Base-by-base conservation (phyloP, 2,888 invertebrate species). In the Orthosia gothica region DNA sequence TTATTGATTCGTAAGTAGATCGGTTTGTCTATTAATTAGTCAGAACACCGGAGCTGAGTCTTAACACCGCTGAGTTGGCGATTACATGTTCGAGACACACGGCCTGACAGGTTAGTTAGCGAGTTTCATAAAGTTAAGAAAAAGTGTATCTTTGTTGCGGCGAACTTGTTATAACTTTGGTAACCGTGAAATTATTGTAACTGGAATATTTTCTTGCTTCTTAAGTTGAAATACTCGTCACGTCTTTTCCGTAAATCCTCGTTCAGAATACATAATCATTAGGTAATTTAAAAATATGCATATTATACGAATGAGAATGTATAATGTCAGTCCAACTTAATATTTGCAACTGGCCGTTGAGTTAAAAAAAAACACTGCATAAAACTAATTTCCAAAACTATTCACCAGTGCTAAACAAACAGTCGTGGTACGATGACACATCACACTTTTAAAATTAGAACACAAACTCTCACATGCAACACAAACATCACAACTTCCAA, bases 21-120 rank as follows among this genome's bases (percentile, higher is more conserved):
- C 75, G 66, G 79, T 76, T 65, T 59, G 61, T 55, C 59, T 49
- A 87, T 85, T 83, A 83, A 82, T 85, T 85, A 80, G 65, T 74
- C 59, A 78, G 62, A 68, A 78, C 70, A 79, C 55, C 26, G 65
- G 26, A 74, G 64, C 68, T 72, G 40, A 47, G 55, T 45, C 54
- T 70, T 50, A 68, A 62, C 59, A 45, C 40, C 54, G 16, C 57
- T 64, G n/a, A 82, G 55, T 68, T 57, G n/a, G 45, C 49, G 62
- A 77, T 68, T 50, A 69, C 52, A 81, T 18, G 55, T 32, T 49
- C 11, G 69, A 62, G 83, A 74, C 74, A 79, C 15, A 79, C 66
- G 3, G 11, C 7, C 70, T 64, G 59, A 80, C 64, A 65, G 70
- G 20, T 49, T 55, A 45, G 57, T n/a, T 49, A 80, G 49, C 84